A percentile compares a stretch with the other conserved stretches of the same genome.
Conservation (phyloP, 2,113 vertebrate genomes). For the Petaurus breviceps region DNA sequence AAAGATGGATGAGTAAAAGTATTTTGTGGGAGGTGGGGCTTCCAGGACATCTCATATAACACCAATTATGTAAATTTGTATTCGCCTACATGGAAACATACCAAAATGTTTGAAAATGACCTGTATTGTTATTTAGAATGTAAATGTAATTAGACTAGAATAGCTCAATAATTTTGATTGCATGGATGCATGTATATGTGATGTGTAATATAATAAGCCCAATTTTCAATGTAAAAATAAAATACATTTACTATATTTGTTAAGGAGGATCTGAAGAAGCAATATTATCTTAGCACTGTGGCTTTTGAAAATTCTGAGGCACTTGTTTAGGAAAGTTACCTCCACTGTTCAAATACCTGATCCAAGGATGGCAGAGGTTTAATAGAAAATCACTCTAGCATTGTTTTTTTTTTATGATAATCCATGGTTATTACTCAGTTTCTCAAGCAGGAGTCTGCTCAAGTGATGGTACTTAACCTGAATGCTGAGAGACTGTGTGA, state of each 20-base stretch:
- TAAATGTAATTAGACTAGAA: neutral
- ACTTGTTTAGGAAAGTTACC: neutral
- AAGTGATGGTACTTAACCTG: neutral
- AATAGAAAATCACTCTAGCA: neutral
- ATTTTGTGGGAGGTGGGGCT: neutral
- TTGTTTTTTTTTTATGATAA: conserved; percentile 4
- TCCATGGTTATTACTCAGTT: conserved; percentile 31
- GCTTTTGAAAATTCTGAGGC: neutral
- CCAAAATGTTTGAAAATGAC: neutral
- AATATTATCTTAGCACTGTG: neutral
- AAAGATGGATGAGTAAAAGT: neutral
- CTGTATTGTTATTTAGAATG: neutral
- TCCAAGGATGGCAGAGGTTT: neutral
- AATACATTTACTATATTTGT: neutral
- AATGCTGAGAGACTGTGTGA: neutral
- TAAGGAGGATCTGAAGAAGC: neutral
- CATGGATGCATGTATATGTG: neutral
- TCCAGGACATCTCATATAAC: no score
- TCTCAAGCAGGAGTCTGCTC: neutral
- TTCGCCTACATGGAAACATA: neutral
- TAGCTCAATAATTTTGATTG: neutral
- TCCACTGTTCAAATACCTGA: neutral
- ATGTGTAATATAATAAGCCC: neutral
- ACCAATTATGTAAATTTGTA: neutral
- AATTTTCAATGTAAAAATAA: neutral